Evolutionary conservation across 37 sponge, comb jelly and placozoan genomes (phyloP).

Genomic region (Mnemiopsis leidyi): DNA sequence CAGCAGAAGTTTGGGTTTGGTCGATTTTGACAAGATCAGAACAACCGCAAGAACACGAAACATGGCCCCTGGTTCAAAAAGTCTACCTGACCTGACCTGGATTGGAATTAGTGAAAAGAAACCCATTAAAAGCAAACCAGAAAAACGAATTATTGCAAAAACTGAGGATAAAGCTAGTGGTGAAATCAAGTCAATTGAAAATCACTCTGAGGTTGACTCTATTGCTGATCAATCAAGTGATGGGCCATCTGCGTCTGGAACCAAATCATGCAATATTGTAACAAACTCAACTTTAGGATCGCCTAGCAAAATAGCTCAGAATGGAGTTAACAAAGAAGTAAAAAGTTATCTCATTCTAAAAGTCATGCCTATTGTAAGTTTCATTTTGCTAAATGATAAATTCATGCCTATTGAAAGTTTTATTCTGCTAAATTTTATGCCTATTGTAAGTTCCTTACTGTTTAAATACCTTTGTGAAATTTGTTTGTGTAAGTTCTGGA

Average conservation of each 20-base stretch:
- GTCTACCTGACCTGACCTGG: neutral
- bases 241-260: neutral
- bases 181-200: neutral
- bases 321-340: neutral
- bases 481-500: no score
- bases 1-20: conserved; percentile 5
- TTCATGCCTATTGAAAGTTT: no score
- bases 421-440: no score
- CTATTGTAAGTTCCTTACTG: no score
- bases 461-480: no score
- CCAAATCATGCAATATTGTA: neutral
- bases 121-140: neutral
- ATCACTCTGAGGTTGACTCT: neutral
- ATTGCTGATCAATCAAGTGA: neutral
- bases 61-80: neutral
- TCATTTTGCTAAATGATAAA: no score
- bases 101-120: neutral
- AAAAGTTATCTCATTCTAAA: conserved; percentile 8
- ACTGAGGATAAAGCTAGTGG: neutral
- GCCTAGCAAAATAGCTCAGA: neutral
- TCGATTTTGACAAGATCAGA: conserved; percentile 50
- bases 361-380: conserved; percentile 54
- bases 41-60: conserved; percentile 49
- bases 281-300: neutral
- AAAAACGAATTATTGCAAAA: neutral